Evolutionary conservation across 2,888 invertebrate genomes (phyloP).

Genomic region (Leucoptera coffeella): DNA sequence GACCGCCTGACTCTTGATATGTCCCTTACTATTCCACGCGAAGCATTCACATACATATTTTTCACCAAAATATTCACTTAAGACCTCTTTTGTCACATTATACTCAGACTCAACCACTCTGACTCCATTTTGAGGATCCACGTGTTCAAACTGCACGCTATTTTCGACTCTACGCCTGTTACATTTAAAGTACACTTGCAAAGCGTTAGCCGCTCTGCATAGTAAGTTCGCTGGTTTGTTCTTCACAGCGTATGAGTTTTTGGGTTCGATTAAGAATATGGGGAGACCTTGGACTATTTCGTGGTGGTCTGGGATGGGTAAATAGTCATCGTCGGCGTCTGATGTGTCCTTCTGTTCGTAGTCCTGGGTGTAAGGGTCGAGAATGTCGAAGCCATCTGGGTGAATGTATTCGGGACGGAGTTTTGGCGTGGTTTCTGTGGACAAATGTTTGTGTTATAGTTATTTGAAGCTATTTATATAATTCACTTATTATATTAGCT

Average conservation of each 20-base stretch:
- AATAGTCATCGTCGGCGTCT: slow-evolving; percentile 41
- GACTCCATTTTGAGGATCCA: slow-evolving; percentile 74
- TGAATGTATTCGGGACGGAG: slow-evolving; percentile 36
- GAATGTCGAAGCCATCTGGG: slow-evolving; percentile 32
- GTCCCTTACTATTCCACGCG: slow-evolving; percentile 75
- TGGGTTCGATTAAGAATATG: slow-evolving; percentile 81
- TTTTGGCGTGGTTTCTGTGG: too few species aligned
- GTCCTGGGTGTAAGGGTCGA: slow-evolving; percentile 27
- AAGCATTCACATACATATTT: slow-evolving; percentile 81
- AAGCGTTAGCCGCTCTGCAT: slow-evolving; percentile 85
- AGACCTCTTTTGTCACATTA: slow-evolving; percentile 71
- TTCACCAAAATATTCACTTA: slow-evolving; percentile 79
- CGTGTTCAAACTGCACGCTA: slow-evolving; percentile 64
- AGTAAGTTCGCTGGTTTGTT: slow-evolving; percentile 81
- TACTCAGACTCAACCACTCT: slow-evolving; percentile 70
- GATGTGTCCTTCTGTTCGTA: slow-evolving; percentile 14
- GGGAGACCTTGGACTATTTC: slow-evolving; percentile 68
- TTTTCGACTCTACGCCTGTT: slow-evolving; percentile 56
- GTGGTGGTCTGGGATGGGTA: slow-evolving; percentile 48
- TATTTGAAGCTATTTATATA: too few species aligned
- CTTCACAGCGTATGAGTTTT: slow-evolving; percentile 81
- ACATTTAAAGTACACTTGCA: slow-evolving; percentile 77
- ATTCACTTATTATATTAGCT: too few species aligned
- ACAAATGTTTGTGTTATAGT: too few species aligned
- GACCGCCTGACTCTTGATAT: slow-evolving; percentile 71